Evolutionary conservation across 2,113 vertebrate genomes (phyloP), one percentile per base, ranked within the genome.

Genomic region (Cinclus cinclus): DNA sequence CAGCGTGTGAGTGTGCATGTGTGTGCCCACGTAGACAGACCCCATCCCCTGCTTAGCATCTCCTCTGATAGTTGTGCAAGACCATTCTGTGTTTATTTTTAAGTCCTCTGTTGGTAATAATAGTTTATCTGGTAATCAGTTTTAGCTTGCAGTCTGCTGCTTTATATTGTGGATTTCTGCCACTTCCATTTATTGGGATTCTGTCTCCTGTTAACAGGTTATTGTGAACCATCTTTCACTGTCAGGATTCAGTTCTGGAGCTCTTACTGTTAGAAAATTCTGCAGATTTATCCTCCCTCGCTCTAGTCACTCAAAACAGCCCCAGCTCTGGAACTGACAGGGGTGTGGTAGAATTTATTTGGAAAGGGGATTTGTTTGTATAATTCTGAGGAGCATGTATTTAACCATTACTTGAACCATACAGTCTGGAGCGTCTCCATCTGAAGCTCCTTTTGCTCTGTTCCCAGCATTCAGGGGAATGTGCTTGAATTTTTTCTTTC

Each of bases 141-240:
- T 92, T 62, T 60, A 81, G 71, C 80, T 93, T 21, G 9, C 79
- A 70, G 71, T 86, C 90, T 93, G 77, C 77, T 88, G 77, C 70
- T 77, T 84, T 59, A 18, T 23, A 6, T 10, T 60, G 87, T 89
- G 87, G 76, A 86, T 92, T 94, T 80, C 87, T 92, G 89, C 58
- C 78, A 37, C 83, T 90, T 87, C 50, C 68, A 44, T 81, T 84
- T 95, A 73, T 74, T 91, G 25, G 76, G 84, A 83, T 93, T 87
- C 92, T 68, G 86, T 89, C 88, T 95, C 41, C 85, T 75, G 60
- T 89, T 92, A 89, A 30, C 56, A 10, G 64, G 75, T 74, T 92
- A 74, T 73, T 87, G 83, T 13, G 6, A 68, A 41, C 41, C 78
- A 93, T 81, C 88, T 87, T 95, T 96, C 84, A 78, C 64, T 94